These are phyloP conservation scores for Tetrapedia diversipes DNA, from an alignment of 2,888 invertebrate genomes.

Conservation along the genomic window DNA sequence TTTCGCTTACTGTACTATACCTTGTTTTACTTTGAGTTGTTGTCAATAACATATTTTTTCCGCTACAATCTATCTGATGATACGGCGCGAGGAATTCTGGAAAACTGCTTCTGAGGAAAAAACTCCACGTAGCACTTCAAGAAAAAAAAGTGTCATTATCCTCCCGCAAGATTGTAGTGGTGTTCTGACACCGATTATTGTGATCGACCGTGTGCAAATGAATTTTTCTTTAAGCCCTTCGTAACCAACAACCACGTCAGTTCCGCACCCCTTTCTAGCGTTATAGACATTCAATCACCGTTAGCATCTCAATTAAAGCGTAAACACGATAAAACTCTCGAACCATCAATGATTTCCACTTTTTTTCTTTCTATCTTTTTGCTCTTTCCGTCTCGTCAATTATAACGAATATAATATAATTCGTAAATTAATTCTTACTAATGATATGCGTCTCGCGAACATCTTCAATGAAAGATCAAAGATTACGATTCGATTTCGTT, in stretches of 20 bases:
- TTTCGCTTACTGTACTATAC: conserved; percentile 70
- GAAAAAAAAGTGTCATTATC: conserved; percentile 41
- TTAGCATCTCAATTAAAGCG: conserved; percentile 54
- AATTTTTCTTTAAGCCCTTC: conserved; percentile 60
- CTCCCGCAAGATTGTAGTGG: conserved; percentile 59
- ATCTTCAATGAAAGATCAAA: conserved; percentile 50
- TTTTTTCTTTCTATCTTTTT: not conserved
- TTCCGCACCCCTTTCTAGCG: conserved; percentile 27
- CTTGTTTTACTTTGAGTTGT: conserved; percentile 69
- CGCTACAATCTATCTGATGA: conserved; percentile 63
- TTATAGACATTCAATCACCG: conserved; percentile 48
- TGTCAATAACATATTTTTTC: conserved; percentile 58
- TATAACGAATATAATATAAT: conserved; percentile 50
- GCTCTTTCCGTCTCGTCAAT: conserved; percentile 10
- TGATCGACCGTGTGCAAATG: conserved; percentile 59
- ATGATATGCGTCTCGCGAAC: conserved; percentile 63
- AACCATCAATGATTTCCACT: conserved; percentile 7
- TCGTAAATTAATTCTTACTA: conserved; percentile 61
- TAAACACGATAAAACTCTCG: conserved; percentile 35
- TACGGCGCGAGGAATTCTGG: conserved; percentile 57
- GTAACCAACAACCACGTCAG: conserved; percentile 51
- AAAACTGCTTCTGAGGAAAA: conserved; percentile 50
- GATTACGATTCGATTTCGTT: conserved; percentile 46
- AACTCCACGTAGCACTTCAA: conserved; percentile 54
- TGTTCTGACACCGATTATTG: conserved; percentile 48